Evolutionary conservation across 1,140 invertebrate genomes (phyloP), one percentile per base, ranked within the genome.

Genomic region (Lepidurus apus): DNA sequence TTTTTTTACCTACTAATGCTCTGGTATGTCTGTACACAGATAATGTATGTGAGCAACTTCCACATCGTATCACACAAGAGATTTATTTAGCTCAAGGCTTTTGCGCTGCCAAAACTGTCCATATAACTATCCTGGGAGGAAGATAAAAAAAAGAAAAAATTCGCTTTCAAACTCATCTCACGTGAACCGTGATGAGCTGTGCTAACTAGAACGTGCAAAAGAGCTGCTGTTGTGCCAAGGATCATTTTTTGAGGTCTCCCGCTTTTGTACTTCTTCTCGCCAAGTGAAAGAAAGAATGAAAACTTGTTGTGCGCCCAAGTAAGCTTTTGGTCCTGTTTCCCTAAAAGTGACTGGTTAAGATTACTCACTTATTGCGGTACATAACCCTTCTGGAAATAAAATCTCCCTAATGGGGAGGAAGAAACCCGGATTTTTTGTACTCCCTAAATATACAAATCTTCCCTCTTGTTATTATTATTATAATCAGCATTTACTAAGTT

Each of bases 71-170:
- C 34, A 34, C 13, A 65, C 13, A 17, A 13, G 53, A 65, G 53
- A 65, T 65, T 65, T 65, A 65, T 65, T 65, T 65, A 65, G 53
- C 21, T 65, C 53, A 65, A 65, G 53, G 53, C 53, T 65, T 65
- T 65, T 4, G 53, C 21, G 53, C 17, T 65, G 53, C 53, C 53
- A 65, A 65, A 65, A 21, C 34, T 34, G 34, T 34, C 3, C 34
- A 34, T 4, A 34, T 2, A 34, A 4, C 34, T 34, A 65, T n/a
- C 53, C 17, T 21, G 21, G 21, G 10, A 8, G 11, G 47, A 65
- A 13, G 8, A n/a, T 65, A 65, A 7, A 65, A 34, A 65, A 65
- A 65, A 9, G n/a, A 65, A 65, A 1, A 13, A 65, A 13, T 21
- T 13, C 21, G 53, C 53, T 65, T 65, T 65, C 53, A 65, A 65